These are phyloP conservation scores for Geotrypetes seraphini DNA, from an alignment of 2,797 vertebrate genomes.

Conservation along the genomic window DNA sequence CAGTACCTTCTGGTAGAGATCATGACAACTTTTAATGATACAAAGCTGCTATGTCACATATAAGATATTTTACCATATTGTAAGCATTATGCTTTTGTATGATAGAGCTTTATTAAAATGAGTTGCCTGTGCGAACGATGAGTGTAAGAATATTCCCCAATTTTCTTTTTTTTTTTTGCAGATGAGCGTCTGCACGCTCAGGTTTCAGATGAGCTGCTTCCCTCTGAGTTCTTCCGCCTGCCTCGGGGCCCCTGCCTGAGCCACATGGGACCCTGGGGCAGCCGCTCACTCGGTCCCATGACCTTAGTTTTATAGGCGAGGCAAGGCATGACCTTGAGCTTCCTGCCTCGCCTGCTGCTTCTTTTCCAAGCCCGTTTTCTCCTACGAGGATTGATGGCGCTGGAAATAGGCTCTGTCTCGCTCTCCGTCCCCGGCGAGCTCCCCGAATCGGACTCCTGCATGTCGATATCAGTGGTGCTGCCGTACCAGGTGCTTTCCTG, in stretches of 20 bases:
- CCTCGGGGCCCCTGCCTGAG: background rate
- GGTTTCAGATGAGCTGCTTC: no score
- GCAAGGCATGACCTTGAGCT: conserved; percentile 12
- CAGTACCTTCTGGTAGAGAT: no score
- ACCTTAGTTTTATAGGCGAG: conserved; percentile 22
- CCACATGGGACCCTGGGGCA: conserved; percentile 22
- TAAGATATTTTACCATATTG: no score
- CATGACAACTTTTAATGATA: no score
- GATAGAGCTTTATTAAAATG: no score
- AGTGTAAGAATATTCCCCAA: no score
- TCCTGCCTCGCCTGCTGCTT: background rate
- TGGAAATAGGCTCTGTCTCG: background rate
- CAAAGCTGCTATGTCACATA: no score
- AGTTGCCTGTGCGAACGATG: no score
- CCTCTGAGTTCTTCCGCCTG: no score
- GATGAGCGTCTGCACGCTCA: no score
- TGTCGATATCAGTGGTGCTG: background rate
- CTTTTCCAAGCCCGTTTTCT: conserved; percentile 2
- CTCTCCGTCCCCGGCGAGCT: conserved; percentile 14
- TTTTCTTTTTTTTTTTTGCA: no score
- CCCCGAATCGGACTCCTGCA: background rate
- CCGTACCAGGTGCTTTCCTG: background rate
- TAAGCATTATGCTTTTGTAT: no score
- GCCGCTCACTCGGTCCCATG: conserved; percentile 20
- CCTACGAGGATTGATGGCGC: background rate